Base-by-base conservation (phyloP, 2,797 vertebrate genomes). In the Tympanoctomys barrerae region DNA sequence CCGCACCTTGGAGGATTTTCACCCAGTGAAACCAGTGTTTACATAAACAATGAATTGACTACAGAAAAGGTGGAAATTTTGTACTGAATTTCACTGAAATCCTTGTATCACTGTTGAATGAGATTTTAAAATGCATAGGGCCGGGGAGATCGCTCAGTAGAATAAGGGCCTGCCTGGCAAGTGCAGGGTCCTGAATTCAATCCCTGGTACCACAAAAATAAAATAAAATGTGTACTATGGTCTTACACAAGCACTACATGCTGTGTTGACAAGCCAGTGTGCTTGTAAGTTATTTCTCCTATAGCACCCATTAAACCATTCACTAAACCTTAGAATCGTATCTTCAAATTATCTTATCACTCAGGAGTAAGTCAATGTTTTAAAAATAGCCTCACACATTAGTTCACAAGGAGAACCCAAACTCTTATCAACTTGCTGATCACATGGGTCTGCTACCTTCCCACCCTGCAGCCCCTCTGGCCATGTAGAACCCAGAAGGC, bases 1-100 rank as follows among this genome's bases (percentile, higher is more conserved):
- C 52, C 66, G 1, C 73, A 18, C 46, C 75, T 89, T 89, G 62
- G 64, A 75, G 42, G 26, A 75, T 61, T 87, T 88, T 64, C 71
- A 68, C 8, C 36, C 79, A 52, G 71, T 36, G 42, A 92, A 13
- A 52, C 11, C 33, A 1, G 2, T 19, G 42, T 83, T 82, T 89
- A 46, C n/a, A 86, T 87, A 75, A 70, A 1, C 46, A 66, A 57
- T 71, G 12, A 31, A 64, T 70, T 84, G 81, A 66, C 5, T 71
- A 31, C 22, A 88, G 28, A 91, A 93, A 95, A 93, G 24, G 39
- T 57, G 2, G 49, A 75, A 36, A 64, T 21, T 46, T 57, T 26
- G 81, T 85, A 81, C 77, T 78, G 81, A 61, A 91, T 95, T 95
- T 91, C 22, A 90, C 12, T 88, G 31, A 73, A 86, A 79, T 3